Base-by-base conservation (phyloP, 2,797 vertebrate genomes). In the Bucorvus abyssinicus region DNA sequence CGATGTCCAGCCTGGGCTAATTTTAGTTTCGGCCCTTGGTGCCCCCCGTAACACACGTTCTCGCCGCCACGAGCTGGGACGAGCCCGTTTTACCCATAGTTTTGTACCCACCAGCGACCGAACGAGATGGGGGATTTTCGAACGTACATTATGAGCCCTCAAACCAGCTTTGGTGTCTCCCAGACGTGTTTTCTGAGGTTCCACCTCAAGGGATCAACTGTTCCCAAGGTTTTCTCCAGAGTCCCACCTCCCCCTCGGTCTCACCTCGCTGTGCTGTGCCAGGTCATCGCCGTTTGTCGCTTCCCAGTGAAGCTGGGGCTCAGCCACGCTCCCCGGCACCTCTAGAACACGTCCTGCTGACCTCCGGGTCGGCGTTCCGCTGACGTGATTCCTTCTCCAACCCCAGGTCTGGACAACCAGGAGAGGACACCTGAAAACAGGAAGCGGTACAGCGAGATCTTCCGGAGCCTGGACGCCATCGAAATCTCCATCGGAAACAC, bases 361-460 rank as follows among this genome's bases (percentile, higher is more conserved):
- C 13, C 17, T 27, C 16, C 2, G 27, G 50, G 38, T 40, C 45
- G 15, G 45, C 45, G 16, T 47, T 3, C 14, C 19, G 38, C 15
- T 10, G 36, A 32, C 44, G 29, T 3, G 7, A 22, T n/a, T 81
- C 65, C 64, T 59, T 29, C 89, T 80, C 65, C 44, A 20, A 6
- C 42, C 87, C 44, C 93, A 98, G 98, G 94, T 82, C 71, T 95
- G 6, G 63, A 89, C 63, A 47, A 36, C 5, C 95, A 93, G 8
- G 94, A 77, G 78, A 90, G 42, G 1, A 32, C 52, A 2, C 53
- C 91, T 8, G 98, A 98, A 60, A 89, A 64, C 45, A 97, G 88
- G 76, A 99, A 99, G 94, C 97, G 99, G 64, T 99, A 98, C 98
- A 99, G 99, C 85, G 99, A 99, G 96, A 99, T 99, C 96, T 98